phyloP scores from a whole-genome alignment of 2,113 vertebrate genomes.

The Regulus satrapa region DNA sequence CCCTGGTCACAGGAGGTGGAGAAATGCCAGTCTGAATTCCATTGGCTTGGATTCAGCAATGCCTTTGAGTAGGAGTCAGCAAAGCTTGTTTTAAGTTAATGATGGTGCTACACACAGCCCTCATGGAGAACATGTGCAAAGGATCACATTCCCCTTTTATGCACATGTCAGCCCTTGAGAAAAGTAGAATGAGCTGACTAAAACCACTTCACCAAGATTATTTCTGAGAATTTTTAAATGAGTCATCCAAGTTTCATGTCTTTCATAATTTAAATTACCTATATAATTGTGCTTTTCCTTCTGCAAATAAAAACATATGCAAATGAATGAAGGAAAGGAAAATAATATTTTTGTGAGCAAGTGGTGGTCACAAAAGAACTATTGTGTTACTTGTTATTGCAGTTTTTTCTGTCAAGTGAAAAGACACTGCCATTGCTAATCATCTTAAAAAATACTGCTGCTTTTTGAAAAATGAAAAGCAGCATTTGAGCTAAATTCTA shows the following conservation, averaged over 20 bases:
- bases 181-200: constrained; percentile 38
- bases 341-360: background rate
- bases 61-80: constrained; percentile 15
- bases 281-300: background rate
- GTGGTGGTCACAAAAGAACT: background rate
- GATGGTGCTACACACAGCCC: background rate
- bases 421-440: background rate
- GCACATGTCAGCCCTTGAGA: constrained; percentile 19
- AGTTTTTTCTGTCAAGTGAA: background rate
- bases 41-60: constrained; percentile 34
- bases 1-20: background rate
- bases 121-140: constrained; percentile 50
- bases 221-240: constrained; percentile 16
- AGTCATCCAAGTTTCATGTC: background rate
- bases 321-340: background rate
- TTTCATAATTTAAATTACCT: background rate
- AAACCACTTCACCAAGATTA: constrained; percentile 11
- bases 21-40: constrained; percentile 23
- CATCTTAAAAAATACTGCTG: background rate
- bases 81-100: constrained; percentile 24
- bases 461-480: background rate
- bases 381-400: background rate
- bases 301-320: background rate
- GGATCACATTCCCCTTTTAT: constrained; percentile 24
- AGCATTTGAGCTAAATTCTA: background rate